A percentile compares a stretch with the other conserved stretches of the same genome.
phyloP scores from a whole-genome alignment of 2,888 invertebrate genomes.

The Desoria tigrina region DNA sequence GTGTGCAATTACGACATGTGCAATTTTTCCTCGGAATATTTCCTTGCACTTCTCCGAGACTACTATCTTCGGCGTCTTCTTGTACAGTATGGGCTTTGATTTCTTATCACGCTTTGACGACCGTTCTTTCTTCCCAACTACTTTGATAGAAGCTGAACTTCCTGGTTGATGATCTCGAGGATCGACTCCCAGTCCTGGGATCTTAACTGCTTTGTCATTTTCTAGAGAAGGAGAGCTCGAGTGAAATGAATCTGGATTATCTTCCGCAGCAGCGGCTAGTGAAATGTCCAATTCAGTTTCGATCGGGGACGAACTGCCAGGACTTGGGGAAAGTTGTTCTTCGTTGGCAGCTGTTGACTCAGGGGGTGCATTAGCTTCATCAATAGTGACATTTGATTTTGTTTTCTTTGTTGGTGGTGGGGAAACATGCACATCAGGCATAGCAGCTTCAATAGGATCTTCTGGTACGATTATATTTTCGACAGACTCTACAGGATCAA shows the following conservation, averaged over 20 bases:
- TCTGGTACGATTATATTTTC: neutral
- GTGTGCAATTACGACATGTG: slow-evolving; percentile 77
- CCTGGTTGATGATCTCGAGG: slow-evolving; percentile 6
- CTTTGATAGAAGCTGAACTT: neutral
- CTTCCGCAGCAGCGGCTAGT: slow-evolving; percentile 17
- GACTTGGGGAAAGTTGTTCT: neutral
- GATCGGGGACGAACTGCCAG: slow-evolving; percentile 33
- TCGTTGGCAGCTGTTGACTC: neutral
- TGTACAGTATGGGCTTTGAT: slow-evolving; percentile 37
- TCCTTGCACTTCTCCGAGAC: slow-evolving; percentile 68
- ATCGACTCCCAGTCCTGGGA: slow-evolving; percentile 34
- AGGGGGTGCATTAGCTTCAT: neutral
- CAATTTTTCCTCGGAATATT: slow-evolving; percentile 72
- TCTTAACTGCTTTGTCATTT: slow-evolving; percentile 19
- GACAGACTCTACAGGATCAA: neutral
- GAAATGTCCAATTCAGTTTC: slow-evolving; percentile 39
- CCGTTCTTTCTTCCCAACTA: slow-evolving; percentile 27
- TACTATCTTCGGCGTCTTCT: slow-evolving; percentile 25
- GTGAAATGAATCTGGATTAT: neutral
- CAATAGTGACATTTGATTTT: neutral
- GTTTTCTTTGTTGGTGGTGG: slow-evolving; percentile 5
- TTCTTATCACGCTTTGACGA: slow-evolving; percentile 32
- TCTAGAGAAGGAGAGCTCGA: neutral
- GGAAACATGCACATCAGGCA: neutral
- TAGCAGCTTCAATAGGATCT: neutral